Evolutionary conservation across 1,140 invertebrate species (phyloP), one percentile per base, ranked within the genome.

Genomic region (Drosophila setifemur): DNA sequence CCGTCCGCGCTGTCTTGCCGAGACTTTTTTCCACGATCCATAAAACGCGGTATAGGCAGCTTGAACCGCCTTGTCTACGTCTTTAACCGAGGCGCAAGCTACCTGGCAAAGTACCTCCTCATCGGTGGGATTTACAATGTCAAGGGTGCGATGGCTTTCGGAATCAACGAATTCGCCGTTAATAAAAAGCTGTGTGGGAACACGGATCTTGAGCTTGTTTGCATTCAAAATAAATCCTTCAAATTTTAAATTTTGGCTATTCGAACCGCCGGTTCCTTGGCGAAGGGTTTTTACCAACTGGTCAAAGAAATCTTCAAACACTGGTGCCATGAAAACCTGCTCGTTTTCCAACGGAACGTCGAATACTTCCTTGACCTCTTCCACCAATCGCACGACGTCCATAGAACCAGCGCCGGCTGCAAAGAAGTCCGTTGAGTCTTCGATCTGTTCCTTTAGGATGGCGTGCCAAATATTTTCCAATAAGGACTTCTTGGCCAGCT

Each of bases 341-440:
- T 97, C 96, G 87, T 97, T 98, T 85, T 96, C 94, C 4, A 99
- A 88, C 0, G 82, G 86, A 7, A 98, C 91, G 47, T 93, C 93
- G 12, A 96, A 93, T 55, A 95, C 92, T 49, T 97, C 95, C 90
- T 97, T 97, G 0, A 98, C 92, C 91, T 99, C 97, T 91, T 99
- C 98, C 0, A 99, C 94, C 23, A 98, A 90, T 76, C 97, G 93
- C 0, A 98, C 97, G 5, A 99, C 97, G 90, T 99, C 98, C 97
- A 99, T 99, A 6, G 97, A 98, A 0, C 96, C 96, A 14, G 96
- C 98, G 18, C 98, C 98, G 29, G 93, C 94, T 7, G 94, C 94
- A 90, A 99, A 99, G 90, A 99, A 99, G 89, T 99, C 97, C 0
- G 96, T 97, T 0, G 94, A 93, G 1, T 95, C 92, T 1, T 95